A percentile compares a stretch with the other conserved stretches of the same genome.
phyloP scores from a whole-genome alignment of 2,113 vertebrate species.

The Nothobranchius furzeri region DNA sequence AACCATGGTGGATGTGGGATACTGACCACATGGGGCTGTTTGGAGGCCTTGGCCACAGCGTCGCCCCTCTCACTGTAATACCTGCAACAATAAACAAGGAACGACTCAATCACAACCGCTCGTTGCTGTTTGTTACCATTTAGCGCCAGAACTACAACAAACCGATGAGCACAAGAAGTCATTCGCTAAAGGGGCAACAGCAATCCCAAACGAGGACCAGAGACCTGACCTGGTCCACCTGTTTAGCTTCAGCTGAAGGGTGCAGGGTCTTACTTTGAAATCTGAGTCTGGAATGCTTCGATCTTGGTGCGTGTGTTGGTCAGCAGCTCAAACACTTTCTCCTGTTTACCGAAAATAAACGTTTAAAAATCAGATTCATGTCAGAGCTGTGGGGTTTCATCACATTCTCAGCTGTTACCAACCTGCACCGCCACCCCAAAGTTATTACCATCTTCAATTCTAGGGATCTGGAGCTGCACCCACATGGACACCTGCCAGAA shows the following conservation, averaged over 20 bases:
- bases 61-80: slow-evolving; percentile 90
- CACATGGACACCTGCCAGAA: slow-evolving; percentile 85
- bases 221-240: no score
- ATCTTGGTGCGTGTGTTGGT: slow-evolving; percentile 87
- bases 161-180: no score
- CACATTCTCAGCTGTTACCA: not conserved
- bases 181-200: no score
- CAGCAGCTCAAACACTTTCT: slow-evolving; percentile 91
- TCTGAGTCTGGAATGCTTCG: slow-evolving; percentile 88
- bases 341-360: slow-evolving; percentile 64
- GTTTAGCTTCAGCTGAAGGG: not conserved
- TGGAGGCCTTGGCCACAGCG: slow-evolving; percentile 88
- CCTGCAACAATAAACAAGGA: slow-evolving; percentile 60
- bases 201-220: no score
- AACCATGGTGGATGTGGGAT: not conserved
- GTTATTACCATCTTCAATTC: slow-evolving; percentile 91
- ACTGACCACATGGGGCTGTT: slow-evolving; percentile 88
- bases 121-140: no score
- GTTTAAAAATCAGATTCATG: no score
- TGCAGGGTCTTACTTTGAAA: slow-evolving; percentile 83
- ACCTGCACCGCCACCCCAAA: slow-evolving; percentile 95
- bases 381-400: no score
- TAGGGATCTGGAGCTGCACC: slow-evolving; percentile 89
- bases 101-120: no score
- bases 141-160: no score